These are phyloP conservation scores for Acanthurus tractus DNA, from an alignment of 2,797 vertebrate species.

Conservation along the genomic window DNA sequence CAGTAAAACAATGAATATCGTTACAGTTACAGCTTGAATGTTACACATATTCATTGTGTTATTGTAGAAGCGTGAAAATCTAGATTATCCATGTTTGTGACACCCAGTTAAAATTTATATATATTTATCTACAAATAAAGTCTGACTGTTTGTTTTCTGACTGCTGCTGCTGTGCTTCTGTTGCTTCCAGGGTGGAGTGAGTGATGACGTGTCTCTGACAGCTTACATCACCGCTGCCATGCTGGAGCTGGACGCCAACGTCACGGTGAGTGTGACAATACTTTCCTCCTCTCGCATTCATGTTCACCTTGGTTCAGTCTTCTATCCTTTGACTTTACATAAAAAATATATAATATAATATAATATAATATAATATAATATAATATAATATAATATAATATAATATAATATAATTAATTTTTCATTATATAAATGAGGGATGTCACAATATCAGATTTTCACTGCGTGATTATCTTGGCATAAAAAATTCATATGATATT, in stretches of 20 bases:
- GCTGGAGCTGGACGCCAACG: constrained; percentile 74
- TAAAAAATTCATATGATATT: too few species aligned
- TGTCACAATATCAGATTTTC: too few species aligned
- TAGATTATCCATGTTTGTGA: too few species aligned
- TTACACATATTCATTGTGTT: background rate
- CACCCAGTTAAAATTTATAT: too few species aligned
- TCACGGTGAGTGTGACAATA: constrained; percentile 68
- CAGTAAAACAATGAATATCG: background rate
- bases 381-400: too few species aligned
- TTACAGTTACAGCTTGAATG: background rate
- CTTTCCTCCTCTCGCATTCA: background rate
- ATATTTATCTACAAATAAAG: too few species aligned
- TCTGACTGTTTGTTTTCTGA: background rate
- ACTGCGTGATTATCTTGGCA: too few species aligned
- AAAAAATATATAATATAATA: too few species aligned
- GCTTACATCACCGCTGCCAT: constrained; percentile 84
- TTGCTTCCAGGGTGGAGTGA: constrained; percentile 84
- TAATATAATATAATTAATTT: too few species aligned
- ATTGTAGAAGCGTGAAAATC: background rate
- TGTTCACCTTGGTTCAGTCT: background rate
- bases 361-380: too few species aligned
- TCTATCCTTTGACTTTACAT: background rate
- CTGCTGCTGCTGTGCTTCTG: background rate
- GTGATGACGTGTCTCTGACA: constrained; percentile 83
- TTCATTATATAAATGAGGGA: too few species aligned